Conservation (phyloP, 2,797 vertebrate species). For the Holocentrus rufus region DNA sequence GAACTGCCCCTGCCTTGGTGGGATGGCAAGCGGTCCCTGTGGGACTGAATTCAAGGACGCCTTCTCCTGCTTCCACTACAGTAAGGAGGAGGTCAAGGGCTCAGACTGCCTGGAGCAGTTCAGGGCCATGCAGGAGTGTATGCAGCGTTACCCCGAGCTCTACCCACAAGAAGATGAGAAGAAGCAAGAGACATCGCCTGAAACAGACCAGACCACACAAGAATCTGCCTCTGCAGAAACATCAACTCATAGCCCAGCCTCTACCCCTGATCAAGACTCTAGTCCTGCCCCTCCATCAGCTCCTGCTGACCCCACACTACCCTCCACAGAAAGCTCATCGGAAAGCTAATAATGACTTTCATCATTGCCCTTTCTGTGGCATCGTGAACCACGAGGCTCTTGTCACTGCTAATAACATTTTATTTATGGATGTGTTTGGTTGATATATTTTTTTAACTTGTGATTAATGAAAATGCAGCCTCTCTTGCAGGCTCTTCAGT, state of each 20-base stretch:
- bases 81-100: slow-evolving; percentile 91
- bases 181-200: slow-evolving; percentile 73
- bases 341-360: slow-evolving; percentile 54
- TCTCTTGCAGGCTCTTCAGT: background rate
- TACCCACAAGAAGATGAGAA: slow-evolving; percentile 88
- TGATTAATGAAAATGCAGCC: background rate
- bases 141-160: slow-evolving; percentile 93
- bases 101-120: slow-evolving; percentile 93
- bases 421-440: background rate
- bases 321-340: slow-evolving; percentile 57
- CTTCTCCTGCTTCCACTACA: slow-evolving; percentile 96
- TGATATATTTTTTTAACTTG: slow-evolving; percentile 2
- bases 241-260: slow-evolving; percentile 28
- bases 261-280: slow-evolving; percentile 50
- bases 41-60: slow-evolving; percentile 94
- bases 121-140: slow-evolving; percentile 92
- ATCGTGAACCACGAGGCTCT: background rate
- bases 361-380: too few relatives aligned
- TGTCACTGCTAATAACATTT: background rate
- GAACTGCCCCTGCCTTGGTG: slow-evolving; percentile 94
- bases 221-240: slow-evolving; percentile 50
- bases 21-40: slow-evolving; percentile 95
- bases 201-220: slow-evolving; percentile 66
- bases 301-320: slow-evolving; percentile 20
- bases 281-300: slow-evolving; percentile 2